Conservation (phyloP, 2,113 vertebrate species). For the Felis catus region F.catus_Fca126_mat1.0 CM031419.1:144896001-144896500, state of each 20-base stretch:
- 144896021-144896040: no score
- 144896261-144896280: not conserved
- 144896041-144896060: no score
- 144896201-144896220: not conserved
- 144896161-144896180: no score
- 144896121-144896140: no score
- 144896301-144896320: not conserved
- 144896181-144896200: no score
- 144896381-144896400: not conserved
- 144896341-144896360: not conserved
- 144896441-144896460: conserved; percentile 3
- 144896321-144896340: not conserved
- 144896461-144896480: not conserved
- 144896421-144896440: not conserved
- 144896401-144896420: not conserved
- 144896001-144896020: no score
- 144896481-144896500: not conserved
- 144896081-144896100: no score
- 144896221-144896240: not conserved
- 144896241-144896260: not conserved
- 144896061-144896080: no score
- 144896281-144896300: not conserved
- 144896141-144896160: no score
- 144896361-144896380: not conserved
- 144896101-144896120: no score